Conservation (phyloP, 1,140 invertebrate species). For the Zaprionus nigranus region DNA sequence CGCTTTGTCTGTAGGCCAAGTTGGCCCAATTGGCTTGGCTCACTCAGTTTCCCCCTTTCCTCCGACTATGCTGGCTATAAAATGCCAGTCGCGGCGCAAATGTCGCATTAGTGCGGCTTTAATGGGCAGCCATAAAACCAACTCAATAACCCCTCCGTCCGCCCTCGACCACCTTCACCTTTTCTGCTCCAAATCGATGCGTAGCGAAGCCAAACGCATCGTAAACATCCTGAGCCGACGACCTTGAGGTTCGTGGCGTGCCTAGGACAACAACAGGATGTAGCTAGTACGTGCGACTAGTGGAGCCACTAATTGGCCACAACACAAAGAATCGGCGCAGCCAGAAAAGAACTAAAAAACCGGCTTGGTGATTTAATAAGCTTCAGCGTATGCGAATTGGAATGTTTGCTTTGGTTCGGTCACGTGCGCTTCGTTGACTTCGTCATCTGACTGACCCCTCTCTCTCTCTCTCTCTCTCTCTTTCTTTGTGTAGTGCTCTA, state of each 20-base stretch:
- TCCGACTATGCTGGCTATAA: constrained; percentile 56
- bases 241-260: constrained; percentile 44
- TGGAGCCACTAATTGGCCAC: not conserved
- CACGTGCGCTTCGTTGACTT: not conserved
- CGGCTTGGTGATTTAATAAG: constrained; percentile 9
- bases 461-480: not conserved
- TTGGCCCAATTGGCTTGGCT: not conserved
- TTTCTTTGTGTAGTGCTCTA: constrained; percentile 12
- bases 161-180: not conserved
- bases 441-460: not conserved
- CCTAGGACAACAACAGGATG: constrained; percentile 51
- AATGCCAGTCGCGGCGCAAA: constrained; percentile 41
- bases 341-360: constrained; percentile 4
- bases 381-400: not conserved
- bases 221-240: constrained; percentile 44
- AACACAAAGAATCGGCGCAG: not conserved
- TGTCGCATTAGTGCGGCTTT: constrained; percentile 68
- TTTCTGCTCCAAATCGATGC: not conserved
- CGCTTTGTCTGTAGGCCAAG: not conserved
- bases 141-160: constrained; percentile 4
- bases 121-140: constrained; percentile 55
- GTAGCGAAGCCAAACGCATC: constrained; percentile 1
- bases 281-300: not conserved
- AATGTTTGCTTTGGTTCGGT: not conserved
- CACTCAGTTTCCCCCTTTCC: not conserved